A percentile compares a stretch with the other conserved stretches of the same genome.
These are phyloP conservation scores for Mythimna loreyi DNA, from an alignment of 2,888 invertebrate genomes.

Conservation along the genomic window DNA sequence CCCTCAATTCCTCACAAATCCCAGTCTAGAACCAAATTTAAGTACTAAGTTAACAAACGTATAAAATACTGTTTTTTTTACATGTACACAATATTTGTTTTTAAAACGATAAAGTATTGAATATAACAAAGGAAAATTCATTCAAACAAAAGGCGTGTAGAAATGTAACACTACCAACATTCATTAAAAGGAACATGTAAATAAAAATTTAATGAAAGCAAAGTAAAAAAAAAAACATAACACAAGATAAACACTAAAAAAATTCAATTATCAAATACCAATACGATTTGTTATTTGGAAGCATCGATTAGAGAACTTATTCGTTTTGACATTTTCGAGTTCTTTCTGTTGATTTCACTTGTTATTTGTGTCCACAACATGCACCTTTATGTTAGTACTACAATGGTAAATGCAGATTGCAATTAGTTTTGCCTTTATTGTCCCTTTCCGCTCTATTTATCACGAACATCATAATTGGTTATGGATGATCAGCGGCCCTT, in stretches of 20 bases:
- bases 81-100: too few species aligned
- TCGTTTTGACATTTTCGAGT: not conserved
- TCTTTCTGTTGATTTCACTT: conserved; percentile 17
- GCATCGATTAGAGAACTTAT: conserved; percentile 20
- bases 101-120: too few species aligned
- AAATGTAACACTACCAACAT: not conserved
- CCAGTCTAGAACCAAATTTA: too few species aligned
- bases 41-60: too few species aligned
- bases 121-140: not conserved
- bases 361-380: conserved; percentile 11
- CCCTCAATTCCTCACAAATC: too few species aligned
- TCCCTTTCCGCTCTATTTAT: conserved; percentile 71
- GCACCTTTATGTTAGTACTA: conserved; percentile 34
- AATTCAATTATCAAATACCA: conserved; percentile 9
- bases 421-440: conserved; percentile 65
- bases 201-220: conserved; percentile 13
- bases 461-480: conserved; percentile 61
- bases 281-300: conserved; percentile 22
- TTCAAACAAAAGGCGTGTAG: not conserved
- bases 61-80: too few species aligned
- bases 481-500: conserved; percentile 63
- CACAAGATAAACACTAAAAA: conserved; percentile 2
- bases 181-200: not conserved
- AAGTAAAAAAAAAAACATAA: not conserved
- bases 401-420: conserved; percentile 37